Conservation (phyloP, 2,797 vertebrate genomes). For the Coregonus sp. region DNA sequence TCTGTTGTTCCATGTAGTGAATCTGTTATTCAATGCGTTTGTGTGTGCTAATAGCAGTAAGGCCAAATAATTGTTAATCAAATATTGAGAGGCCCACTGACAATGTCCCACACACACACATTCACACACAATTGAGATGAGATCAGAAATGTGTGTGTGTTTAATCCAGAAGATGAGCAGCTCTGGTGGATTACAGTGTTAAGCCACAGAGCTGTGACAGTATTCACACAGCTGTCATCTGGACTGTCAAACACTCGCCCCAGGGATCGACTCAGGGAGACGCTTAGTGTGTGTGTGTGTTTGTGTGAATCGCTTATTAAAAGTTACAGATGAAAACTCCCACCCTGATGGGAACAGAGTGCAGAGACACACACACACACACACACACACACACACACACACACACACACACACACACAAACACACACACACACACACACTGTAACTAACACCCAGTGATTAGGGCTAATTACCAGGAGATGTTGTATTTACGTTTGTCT, state of each 20-base stretch:
- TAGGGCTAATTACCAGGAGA: background rate
- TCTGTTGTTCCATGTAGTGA: too few relatives aligned
- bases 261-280: conserved; percentile 29
- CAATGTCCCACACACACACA: too few relatives aligned
- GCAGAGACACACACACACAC: conserved; percentile 10
- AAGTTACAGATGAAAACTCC: conserved; percentile 60
- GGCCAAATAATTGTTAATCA: too few relatives aligned
- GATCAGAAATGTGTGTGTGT: background rate
- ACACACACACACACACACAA: too few relatives aligned
- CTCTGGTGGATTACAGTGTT: conserved; percentile 37
- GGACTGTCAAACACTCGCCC: conserved; percentile 35
- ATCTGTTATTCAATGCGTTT: too few relatives aligned
- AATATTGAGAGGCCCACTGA: too few relatives aligned
- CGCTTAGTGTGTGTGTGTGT: background rate
- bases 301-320: conserved; percentile 41
- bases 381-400: too few relatives aligned
- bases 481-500: too few relatives aligned
- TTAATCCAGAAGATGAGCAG: conserved; percentile 40
- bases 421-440: too few relatives aligned
- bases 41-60: too few relatives aligned
- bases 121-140: too few relatives aligned
- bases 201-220: conserved; percentile 4
- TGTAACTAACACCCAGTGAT: too few relatives aligned
- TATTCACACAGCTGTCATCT: conserved; percentile 38
- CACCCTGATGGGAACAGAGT: conserved; percentile 21